Evolutionary conservation across 2,797 vertebrate species (phyloP).

Genomic region (Euthynnus affinis): DNA sequence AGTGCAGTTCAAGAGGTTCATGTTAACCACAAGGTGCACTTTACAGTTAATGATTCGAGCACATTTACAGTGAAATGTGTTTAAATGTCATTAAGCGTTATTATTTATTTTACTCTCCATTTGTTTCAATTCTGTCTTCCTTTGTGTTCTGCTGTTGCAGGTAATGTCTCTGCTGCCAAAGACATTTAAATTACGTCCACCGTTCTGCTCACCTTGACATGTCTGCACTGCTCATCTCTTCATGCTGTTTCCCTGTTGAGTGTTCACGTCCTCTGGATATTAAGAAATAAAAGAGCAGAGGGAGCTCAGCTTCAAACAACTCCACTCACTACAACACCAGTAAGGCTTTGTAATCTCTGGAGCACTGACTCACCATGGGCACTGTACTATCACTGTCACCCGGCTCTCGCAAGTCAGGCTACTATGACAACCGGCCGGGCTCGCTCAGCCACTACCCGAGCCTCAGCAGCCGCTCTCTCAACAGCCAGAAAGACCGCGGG

Average conservation of each 20-base stretch:
- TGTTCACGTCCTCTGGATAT: conserved; percentile 39
- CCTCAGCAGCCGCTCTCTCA: conserved; percentile 84
- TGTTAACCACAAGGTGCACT: not conserved
- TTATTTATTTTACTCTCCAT: not conserved
- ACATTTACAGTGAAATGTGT: not conserved
- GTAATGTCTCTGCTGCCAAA: conserved; percentile 22
- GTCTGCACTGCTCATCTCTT: conserved; percentile 40
- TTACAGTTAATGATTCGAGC: not conserved
- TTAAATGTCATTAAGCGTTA: not conserved
- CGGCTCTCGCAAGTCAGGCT: conserved; percentile 82
- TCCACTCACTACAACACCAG: conserved; percentile 19
- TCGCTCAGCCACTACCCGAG: conserved; percentile 87
- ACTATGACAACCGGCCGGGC: conserved; percentile 83
- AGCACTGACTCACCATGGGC: conserved; percentile 81
- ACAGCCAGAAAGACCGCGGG: conserved; percentile 83
- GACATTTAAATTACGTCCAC: not conserved
- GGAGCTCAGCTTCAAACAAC: conserved; percentile 20
- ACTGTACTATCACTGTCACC: conserved; percentile 89
- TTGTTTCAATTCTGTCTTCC: not conserved
- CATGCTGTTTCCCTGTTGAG: conserved; percentile 29
- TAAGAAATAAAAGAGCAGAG: conserved; percentile 24
- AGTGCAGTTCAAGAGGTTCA: not conserved
- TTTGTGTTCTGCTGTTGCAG: conserved; percentile 44
- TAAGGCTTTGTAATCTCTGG: conserved; percentile 33
- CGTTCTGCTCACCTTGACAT: conserved; percentile 41